Evolutionary conservation across 2,888 invertebrate species (phyloP), one percentile per base, ranked within the genome.

Genomic region (Lycaena phlaeas): DNA sequence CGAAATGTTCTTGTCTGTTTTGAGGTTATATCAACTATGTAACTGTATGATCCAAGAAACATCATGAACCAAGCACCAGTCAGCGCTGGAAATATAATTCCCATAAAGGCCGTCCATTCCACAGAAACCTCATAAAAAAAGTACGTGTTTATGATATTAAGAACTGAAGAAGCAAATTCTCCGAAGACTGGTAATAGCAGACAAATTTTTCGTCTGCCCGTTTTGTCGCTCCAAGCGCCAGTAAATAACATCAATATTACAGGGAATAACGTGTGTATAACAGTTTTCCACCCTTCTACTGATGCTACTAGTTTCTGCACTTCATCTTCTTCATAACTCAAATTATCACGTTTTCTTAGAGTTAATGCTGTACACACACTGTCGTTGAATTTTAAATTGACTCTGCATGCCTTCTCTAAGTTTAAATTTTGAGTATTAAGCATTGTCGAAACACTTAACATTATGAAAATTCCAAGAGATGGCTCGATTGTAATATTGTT

Each of bases 341-440:
- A 87, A 51, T 90, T 90, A 1, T 86, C 87, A 2, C 92, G 91
- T 52, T 90, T 87, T 36, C 93, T 82, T 1, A 87, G 79, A 1
- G 90, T 87, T 12, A 94, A 66, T 0, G 92, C 91, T 45, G 88
- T 88, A 60, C 94, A 94, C 0, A 93, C 87, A 31, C 86, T 86
- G 36, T 88, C 87, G 0, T 88, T 79, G 53, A 90, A 93, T 0
- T 74, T 86, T 49, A 93, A 76, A 60, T 94, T 94, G 1, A 94
- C 93, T 26, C 92, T 76, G 56, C 94, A 94, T 1, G 94, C 94
- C 67, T 94, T 94, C 59, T 94, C 94, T 56, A 94, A 78, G 68
- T 92, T 93, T 27, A 94, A 73, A 70, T 94, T 94, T 66, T 93
- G 93, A 3, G 92, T 92, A 18, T 93, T 93, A 49, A 94, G 62